Percentiles rank a stretch among this genome's conserved stretches.
phyloP scores from a whole-genome alignment of 2,113 vertebrate species.

The Tragelaphus buxtoni region DNA sequence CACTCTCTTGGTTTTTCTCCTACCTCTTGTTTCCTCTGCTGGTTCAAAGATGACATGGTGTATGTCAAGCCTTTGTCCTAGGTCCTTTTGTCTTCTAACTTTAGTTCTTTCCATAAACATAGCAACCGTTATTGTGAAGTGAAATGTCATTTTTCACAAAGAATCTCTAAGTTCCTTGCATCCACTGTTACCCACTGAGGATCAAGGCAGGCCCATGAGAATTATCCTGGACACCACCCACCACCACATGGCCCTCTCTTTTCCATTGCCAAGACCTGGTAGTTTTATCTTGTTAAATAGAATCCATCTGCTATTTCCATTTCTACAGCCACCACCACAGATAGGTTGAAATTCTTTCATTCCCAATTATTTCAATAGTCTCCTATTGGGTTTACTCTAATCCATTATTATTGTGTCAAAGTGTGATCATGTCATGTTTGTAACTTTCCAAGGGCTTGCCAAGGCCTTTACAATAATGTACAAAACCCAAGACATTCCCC shows the following conservation, averaged over 20 bases:
- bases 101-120: not conserved
- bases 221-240: not conserved
- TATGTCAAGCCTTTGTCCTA: not conserved
- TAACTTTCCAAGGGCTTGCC: not conserved
- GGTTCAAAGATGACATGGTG: not conserved
- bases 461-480: not conserved
- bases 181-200: not conserved
- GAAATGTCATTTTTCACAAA: not conserved
- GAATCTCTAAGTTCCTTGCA: not conserved
- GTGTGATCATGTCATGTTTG: not conserved
- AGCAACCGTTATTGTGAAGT: not conserved
- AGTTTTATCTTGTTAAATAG: not conserved
- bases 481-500: not conserved
- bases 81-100: not conserved
- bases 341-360: not conserved
- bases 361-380: not conserved
- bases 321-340: not conserved
- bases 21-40: not conserved
- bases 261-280: not conserved
- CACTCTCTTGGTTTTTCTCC: not conserved
- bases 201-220: not conserved
- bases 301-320: not conserved
- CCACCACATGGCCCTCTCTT: not conserved
- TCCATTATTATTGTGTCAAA: not conserved
- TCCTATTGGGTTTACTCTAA: not conserved